Evolutionary conservation across 2,113 vertebrate genomes (phyloP), one percentile per base, ranked within the genome.

Genomic region (Lamprotornis superbus): DNA sequence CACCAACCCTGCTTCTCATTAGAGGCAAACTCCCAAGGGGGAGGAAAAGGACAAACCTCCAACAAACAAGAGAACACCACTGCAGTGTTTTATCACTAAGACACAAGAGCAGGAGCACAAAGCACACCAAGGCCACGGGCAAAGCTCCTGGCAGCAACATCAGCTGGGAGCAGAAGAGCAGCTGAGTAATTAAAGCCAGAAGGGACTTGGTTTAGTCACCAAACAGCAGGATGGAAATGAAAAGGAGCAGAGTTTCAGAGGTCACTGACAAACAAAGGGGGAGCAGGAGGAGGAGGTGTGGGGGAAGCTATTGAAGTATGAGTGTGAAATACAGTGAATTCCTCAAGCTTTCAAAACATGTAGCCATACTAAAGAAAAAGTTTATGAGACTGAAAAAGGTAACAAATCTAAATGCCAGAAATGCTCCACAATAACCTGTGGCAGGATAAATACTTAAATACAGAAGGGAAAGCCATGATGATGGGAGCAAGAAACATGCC

Each of bases 141-240:
- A 0, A 92, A 88, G 79, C 18, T 47, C 40, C 89, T 60, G 78
- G 56, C 75, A 88, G 83, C 12, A 15, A 56, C 3, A 17, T 67
- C 15, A 1, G 12, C 56, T 39, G 53, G 83, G 71, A 90, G 76
- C 40, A 31, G 76, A 60, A 60, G 28, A 76, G 53, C 59, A 92
- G 83, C 79, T 69, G 83, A 89, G 84, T 91, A 93, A 94, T 89
- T 84, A 93, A 91, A 94, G 77, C 65, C 84, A 71, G 84, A 89
- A 65, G 81, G 81, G 57, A 56, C 77, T 9, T 49, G 61, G 49
- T 78, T 87, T 89, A 81, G 77, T 40, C 90, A 87, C 70, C 6
- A 0, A 91, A 60, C 74, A 90, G 84, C 82, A 69, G 70, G 82
- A 52, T 64, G 57, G 70, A 81, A 94, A 81, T 2, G 1, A 82